Base-by-base conservation (phyloP, 2,888 invertebrate genomes). In the Orchesellides sinensis region DNA sequence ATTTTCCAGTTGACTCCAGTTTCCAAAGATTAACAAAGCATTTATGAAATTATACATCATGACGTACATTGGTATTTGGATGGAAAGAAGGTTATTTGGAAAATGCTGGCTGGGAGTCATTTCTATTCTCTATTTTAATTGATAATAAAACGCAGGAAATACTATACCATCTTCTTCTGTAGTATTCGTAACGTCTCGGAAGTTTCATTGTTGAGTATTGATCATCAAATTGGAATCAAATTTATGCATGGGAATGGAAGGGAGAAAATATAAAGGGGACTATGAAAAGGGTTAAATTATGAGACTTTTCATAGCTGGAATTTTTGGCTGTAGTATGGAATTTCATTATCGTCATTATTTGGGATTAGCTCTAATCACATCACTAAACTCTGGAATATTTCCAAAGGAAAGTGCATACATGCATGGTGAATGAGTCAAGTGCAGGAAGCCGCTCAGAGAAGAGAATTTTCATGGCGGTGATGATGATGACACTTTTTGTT, bases 321-420 rank as follows among this genome's bases (percentile, higher is more conserved):
- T 66, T 78, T 61, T 78, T 69, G 61, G 66, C 78, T 78, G 52
- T 23, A 21, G 17, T 27, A 59, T 69, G 78, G 78, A 78, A 78
- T 78, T 78, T 78, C 78, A 78, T 78, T 78, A 78, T 56, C 19
- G 25, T 59, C 6, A 61, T 75, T 63, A 63, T 68, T 61, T 54
- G 10, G 61, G 59, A 78, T 78, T 78, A 78, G 78, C 68, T 74
- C 61, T 47, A 68, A 78, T 78, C 69, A 69, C 40, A 65, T 23
- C 21, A 52, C 52, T 8, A 17, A 10, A 32, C 32, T n/a, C n/a
- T 10, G 10, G 40, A 40, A 40, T 14, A 40, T 10, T 14, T 40
- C 14, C 10, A 40, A 14, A n/a, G 40, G 40, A 5, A 8, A 40
- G n/a, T 40, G 40, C 10, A 40, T 40, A 8, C 40, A 40, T n/a